Evolutionary conservation across 1,140 invertebrate species (phyloP).

Genomic region (Theocolax elegans): DNA sequence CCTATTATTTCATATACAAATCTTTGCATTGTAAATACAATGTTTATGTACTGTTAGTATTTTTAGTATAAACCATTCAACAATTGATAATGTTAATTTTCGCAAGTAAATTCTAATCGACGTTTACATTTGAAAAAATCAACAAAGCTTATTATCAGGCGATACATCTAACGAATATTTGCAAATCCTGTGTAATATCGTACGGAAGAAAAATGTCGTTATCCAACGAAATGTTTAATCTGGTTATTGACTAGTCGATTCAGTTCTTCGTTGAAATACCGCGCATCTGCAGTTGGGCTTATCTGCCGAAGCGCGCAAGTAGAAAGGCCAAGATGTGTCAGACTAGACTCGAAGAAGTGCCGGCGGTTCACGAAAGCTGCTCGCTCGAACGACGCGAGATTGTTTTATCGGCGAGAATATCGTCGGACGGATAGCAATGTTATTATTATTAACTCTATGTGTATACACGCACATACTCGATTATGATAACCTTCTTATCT

Average conservation of each 20-base stretch:
- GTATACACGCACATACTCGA: too few relatives aligned
- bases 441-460: constrained; percentile 1
- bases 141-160: too few relatives aligned
- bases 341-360: background rate
- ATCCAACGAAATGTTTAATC: constrained; percentile 5
- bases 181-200: too few relatives aligned
- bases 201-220: background rate
- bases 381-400: background rate
- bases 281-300: background rate
- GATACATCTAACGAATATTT: too few relatives aligned
- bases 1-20: too few relatives aligned
- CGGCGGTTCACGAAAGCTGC: background rate
- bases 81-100: too few relatives aligned
- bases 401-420: constrained; percentile 29
- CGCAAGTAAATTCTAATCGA: too few relatives aligned
- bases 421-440: constrained; percentile 2
- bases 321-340: constrained; percentile 18
- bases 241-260: background rate
- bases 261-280: background rate
- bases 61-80: too few relatives aligned
- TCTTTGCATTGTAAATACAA: too few relatives aligned
- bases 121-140: too few relatives aligned
- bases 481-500: too few relatives aligned
- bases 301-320: constrained; percentile 1
- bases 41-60: too few relatives aligned